A percentile compares a stretch with the other conserved stretches of the same genome.
These are phyloP conservation scores for Tethya wilhelma DNA, from an alignment of 37 sponge, comb jelly and placozoan species.

Conservation along the genomic window DNA sequence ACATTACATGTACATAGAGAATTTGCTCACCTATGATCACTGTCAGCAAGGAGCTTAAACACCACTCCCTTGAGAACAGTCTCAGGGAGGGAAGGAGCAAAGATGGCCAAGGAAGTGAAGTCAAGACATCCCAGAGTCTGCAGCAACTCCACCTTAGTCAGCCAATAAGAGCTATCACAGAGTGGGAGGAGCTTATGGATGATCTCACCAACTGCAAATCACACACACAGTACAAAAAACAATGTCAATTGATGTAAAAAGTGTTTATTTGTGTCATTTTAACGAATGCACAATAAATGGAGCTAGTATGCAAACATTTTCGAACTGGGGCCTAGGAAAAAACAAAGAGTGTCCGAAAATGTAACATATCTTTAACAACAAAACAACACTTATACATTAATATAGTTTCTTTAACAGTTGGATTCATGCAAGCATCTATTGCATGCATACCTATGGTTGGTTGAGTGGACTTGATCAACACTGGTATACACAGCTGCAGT, in stretches of 20 bases:
- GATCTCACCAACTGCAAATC: slow-evolving; percentile 40
- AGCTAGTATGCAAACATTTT: background rate
- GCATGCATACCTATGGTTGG: slow-evolving; percentile 12
- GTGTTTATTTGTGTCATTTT: background rate
- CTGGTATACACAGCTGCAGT: slow-evolving; percentile 62
- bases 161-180: slow-evolving; percentile 65
- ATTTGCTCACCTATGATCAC: slow-evolving; percentile 37
- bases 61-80: slow-evolving; percentile 23
- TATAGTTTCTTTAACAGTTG: no score
- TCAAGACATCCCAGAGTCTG: slow-evolving; percentile 51
- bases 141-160: slow-evolving; percentile 69
- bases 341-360: no score
- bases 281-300: background rate
- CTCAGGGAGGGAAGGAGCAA: slow-evolving; percentile 12
- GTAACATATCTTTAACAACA: no score
- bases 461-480: slow-evolving; percentile 9
- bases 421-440: no score
- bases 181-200: slow-evolving; percentile 63
- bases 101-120: slow-evolving; percentile 36
- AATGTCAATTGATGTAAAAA: background rate
- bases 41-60: slow-evolving; percentile 46
- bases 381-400: no score
- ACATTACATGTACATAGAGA: background rate
- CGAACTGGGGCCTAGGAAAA: background rate
- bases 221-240: background rate